Percentiles rank a stretch among this genome's conserved stretches.
Conservation (phyloP, 2,888 invertebrate genomes). For the Cheilosia vulpina region DNA sequence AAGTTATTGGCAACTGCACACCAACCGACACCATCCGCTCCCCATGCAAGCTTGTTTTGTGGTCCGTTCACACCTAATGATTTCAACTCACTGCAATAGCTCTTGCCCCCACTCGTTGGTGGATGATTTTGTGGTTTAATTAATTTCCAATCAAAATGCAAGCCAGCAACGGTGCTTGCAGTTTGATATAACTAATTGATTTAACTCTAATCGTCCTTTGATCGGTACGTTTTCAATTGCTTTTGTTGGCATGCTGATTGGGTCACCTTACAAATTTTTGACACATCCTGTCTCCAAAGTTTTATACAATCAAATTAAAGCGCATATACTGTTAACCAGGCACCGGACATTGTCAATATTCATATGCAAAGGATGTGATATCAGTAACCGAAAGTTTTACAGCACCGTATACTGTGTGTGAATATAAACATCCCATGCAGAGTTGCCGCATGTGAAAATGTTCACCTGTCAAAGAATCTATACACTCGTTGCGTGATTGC, state of each 20-base stretch:
- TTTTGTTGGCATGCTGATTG: neutral
- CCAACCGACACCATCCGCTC: neutral
- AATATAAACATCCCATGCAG: conserved; percentile 18
- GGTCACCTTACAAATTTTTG: too few relatives aligned
- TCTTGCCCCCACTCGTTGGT: conserved; percentile 19
- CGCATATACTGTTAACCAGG: neutral
- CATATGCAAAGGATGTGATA: conserved; percentile 39
- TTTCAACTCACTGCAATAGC: conserved; percentile 12
- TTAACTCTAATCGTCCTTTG: conserved; percentile 23
- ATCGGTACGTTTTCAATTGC: conserved; percentile 10
- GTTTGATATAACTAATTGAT: conserved; percentile 18
- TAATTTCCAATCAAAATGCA: conserved; percentile 59
- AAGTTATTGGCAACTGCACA: conserved; percentile 3
- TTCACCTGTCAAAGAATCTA: conserved; percentile 72
- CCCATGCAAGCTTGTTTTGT: conserved; percentile 9
- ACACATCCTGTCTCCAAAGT: neutral
- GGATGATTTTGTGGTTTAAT: conserved; percentile 52
- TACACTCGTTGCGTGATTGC: conserved; percentile 72
- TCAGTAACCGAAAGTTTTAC: conserved; percentile 28
- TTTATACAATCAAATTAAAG: neutral
- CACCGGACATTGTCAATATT: neutral
- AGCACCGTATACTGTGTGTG: neutral
- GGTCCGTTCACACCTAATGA: conserved; percentile 50
- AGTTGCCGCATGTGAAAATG: conserved; percentile 62
- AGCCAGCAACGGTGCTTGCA: neutral